A percentile compares a stretch with the other conserved stretches of the same genome.
phyloP scores from a whole-genome alignment of 2,113 vertebrate species.

The Actenoides lindsayi region DNA sequence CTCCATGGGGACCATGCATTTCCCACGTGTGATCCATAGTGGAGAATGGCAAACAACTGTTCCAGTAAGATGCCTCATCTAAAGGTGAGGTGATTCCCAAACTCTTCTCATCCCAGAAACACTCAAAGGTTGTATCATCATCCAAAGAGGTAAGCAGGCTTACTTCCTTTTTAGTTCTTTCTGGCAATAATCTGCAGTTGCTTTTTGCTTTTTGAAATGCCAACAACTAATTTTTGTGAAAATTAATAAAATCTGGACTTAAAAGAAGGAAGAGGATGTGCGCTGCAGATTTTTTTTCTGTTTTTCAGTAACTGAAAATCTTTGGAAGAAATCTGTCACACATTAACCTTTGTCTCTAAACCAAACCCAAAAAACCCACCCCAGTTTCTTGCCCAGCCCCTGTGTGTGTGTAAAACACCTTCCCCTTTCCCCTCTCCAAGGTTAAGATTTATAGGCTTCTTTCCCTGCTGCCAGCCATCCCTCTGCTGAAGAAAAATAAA shows the following conservation, averaged over 20 bases:
- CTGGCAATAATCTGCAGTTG: background rate
- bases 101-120: background rate
- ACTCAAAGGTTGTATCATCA: background rate
- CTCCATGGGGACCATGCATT: background rate
- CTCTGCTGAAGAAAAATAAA: slow-evolving; percentile 12
- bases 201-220: background rate
- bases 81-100: background rate
- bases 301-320: background rate
- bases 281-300: background rate
- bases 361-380: background rate
- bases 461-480: background rate
- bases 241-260: background rate
- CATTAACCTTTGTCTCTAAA: background rate
- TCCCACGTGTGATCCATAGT: background rate
- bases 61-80: background rate
- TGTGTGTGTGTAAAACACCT: background rate
- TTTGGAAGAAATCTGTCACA: background rate
- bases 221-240: background rate
- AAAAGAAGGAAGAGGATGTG: background rate
- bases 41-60: background rate
- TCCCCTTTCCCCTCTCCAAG: background rate
- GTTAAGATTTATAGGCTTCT: slow-evolving; percentile 33
- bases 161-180: background rate
- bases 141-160: background rate
- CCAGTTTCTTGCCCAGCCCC: background rate